Percentiles rank a stretch among this genome's conserved stretches.
Evolutionary conservation across 2,888 invertebrate species (phyloP).

Genomic region (Norana najaformis): DNA sequence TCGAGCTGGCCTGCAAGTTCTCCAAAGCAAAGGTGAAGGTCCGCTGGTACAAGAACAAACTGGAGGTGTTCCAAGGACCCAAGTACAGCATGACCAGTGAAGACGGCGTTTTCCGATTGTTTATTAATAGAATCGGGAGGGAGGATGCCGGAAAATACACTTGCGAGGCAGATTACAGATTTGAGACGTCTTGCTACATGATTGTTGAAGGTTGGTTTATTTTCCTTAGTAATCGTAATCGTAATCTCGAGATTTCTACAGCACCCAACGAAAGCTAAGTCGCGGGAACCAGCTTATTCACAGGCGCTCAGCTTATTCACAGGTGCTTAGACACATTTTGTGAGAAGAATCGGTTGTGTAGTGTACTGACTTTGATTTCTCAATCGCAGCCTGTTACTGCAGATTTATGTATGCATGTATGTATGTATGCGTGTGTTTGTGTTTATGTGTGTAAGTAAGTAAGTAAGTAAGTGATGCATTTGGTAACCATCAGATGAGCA

Average conservation of each 20-base stretch:
- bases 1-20: constrained; percentile 89
- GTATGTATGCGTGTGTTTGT: too few relatives aligned
- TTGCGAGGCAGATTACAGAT: constrained; percentile 85
- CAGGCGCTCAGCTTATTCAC: too few relatives aligned
- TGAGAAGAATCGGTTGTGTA: neutral
- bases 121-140: constrained; percentile 83
- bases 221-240: too few relatives aligned
- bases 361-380: neutral
- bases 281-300: too few relatives aligned
- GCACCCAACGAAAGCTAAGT: too few relatives aligned
- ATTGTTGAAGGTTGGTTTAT: constrained; percentile 79
- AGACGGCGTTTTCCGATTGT: constrained; percentile 81
- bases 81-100: constrained; percentile 89
- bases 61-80: constrained; percentile 71
- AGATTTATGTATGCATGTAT: neutral
- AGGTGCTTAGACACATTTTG: too few relatives aligned
- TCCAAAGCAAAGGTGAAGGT: constrained; percentile 80
- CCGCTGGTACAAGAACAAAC: constrained; percentile 65
- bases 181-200: constrained; percentile 82
- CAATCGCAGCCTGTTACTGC: neutral
- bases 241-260: too few relatives aligned
- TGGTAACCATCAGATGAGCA: too few relatives aligned
- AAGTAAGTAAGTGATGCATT: too few relatives aligned
- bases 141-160: constrained; percentile 97
- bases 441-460: too few relatives aligned